Percentiles rank a stretch among this genome's conserved stretches.
These are phyloP conservation scores for Lerema accius DNA, from an alignment of 1,140 invertebrate species.

Conservation along the genomic window DNA sequence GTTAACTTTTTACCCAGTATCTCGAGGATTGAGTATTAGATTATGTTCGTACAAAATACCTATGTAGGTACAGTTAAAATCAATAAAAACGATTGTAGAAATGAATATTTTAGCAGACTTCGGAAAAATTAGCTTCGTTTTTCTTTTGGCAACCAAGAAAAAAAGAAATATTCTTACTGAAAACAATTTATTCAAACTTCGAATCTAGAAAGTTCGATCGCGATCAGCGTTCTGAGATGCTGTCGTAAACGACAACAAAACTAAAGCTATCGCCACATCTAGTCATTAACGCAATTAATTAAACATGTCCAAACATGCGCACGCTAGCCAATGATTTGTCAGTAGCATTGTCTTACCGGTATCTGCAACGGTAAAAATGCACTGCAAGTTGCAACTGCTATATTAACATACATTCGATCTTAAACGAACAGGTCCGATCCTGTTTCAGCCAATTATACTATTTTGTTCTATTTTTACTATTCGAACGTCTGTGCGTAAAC, in stretches of 20 bases:
- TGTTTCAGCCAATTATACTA: slow-evolving; percentile 54
- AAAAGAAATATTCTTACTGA: too few relatives aligned
- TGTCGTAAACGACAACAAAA: neutral
- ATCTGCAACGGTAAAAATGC: slow-evolving; percentile 44
- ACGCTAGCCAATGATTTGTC: slow-evolving; percentile 29
- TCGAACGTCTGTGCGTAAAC: slow-evolving; percentile 48
- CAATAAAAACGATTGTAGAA: too few relatives aligned
- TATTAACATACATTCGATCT: slow-evolving; percentile 48
- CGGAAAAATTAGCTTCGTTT: too few relatives aligned
- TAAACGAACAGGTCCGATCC: slow-evolving; percentile 46
- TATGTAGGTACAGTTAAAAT: too few relatives aligned
- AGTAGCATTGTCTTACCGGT: slow-evolving; percentile 41
- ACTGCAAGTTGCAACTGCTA: slow-evolving; percentile 41
- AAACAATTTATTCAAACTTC: neutral
- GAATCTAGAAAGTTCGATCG: neutral
- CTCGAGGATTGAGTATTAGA: too few relatives aligned
- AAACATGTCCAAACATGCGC: slow-evolving; percentile 26
- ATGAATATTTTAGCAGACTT: too few relatives aligned
- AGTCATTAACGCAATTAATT: slow-evolving; percentile 27
- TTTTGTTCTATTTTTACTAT: slow-evolving; percentile 52
- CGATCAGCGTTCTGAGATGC: too few relatives aligned
- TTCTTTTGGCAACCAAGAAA: too few relatives aligned
- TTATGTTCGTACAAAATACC: too few relatives aligned
- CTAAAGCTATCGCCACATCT: slow-evolving; percentile 16
- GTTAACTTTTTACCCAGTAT: too few relatives aligned